Conservation (phyloP, 2,113 vertebrate genomes). For the Thamnophis sirtalis region DNA sequence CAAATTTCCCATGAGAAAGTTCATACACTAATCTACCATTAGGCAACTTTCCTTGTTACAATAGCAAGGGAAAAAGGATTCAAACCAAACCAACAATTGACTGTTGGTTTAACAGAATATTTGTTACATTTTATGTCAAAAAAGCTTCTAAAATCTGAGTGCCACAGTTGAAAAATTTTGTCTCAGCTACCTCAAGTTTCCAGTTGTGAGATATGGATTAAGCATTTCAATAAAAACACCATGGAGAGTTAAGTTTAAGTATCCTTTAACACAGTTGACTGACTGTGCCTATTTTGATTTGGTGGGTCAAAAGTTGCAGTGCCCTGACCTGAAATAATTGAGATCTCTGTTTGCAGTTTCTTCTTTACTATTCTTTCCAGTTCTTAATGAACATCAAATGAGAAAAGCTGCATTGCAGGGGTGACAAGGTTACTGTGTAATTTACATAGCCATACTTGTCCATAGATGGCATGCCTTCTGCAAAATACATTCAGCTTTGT, state of each 20-base stretch:
- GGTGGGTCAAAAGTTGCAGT: not conserved
- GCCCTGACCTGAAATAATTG: not conserved
- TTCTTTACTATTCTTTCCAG: not conserved
- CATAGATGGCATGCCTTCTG: not conserved
- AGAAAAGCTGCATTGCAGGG: not conserved
- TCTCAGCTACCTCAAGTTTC: not conserved
- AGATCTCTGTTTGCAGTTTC: not conserved
- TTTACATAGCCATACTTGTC: not conserved
- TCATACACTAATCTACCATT: not conserved
- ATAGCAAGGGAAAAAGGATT: not conserved
- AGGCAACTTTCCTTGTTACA: not conserved
- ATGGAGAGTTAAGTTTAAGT: not conserved
- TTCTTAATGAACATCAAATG: not conserved
- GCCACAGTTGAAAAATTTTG: not conserved
- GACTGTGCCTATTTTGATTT: not conserved
- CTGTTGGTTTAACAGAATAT: not conserved
- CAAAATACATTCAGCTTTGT: not conserved
- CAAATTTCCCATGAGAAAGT: not conserved
- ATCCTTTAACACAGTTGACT: not conserved
- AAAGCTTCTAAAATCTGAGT: not conserved
- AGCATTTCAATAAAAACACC: not conserved
- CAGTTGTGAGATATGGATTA: not conserved
- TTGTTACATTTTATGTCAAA: not conserved
- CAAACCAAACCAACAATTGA: not conserved
- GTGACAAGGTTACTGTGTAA: not conserved